Evolutionary conservation across 1,140 invertebrate genomes (phyloP), one percentile per base, ranked within the genome.

Genomic region (Episyrphus balteatus): DNA sequence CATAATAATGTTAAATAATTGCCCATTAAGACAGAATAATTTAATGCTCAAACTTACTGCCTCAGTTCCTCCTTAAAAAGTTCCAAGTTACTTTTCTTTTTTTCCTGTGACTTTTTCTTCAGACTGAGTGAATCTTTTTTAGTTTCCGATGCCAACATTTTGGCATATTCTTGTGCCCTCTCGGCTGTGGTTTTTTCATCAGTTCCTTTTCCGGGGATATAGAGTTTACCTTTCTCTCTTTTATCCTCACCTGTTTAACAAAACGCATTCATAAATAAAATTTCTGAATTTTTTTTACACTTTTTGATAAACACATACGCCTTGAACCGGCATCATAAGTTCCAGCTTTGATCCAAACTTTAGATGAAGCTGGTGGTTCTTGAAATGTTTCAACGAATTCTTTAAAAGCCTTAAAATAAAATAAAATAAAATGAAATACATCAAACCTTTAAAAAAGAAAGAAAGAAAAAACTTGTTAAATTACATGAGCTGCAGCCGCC

Each of bases 341-440:
- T 40, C 91, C 92, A 41, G 92, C 94, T 70, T 96, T 95, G 1
- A 98, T 87, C 91, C 94, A 98, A 46, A 94, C 82, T 75, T 96
- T 96, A 18, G 80, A 84, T 0, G 75, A 72, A 7, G 76, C 74
- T 21, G 86, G 82, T 8, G 81, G 78, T 51, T 96, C 89, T 78
- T 95, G 89, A 74, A 98, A 98, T 12, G 92, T 93, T 47, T 92
- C 91, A 17, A 97, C 88, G 80, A 97, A 98, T 70, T 97, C 92
- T 77, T 96, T 85, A 72, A 94, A 96, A 6, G 87, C 92, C 79
- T 91, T 51, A 33, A 70, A 66, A 50, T 46, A 47, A 37, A 19
- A 48, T 12, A 40, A 12, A 26, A 14, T 41, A 42, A 8, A 3
- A 26, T 26, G 21, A 26, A 49, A 26, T 26, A 8, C 21, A 26